Base-by-base conservation (phyloP, 2,888 invertebrate species). In the Macroteleia sp. region DNA sequence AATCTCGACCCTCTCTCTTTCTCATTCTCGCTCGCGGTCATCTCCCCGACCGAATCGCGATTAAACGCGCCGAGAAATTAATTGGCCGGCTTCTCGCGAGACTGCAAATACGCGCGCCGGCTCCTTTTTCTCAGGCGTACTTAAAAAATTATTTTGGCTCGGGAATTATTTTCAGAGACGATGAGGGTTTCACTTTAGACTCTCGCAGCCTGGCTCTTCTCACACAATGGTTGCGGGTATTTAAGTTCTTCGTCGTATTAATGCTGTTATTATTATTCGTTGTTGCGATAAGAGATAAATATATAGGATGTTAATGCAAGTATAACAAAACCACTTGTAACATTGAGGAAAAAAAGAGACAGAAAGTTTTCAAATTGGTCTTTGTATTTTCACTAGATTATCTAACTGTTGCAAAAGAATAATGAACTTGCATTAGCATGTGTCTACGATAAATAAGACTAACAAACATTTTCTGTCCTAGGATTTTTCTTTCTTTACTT, bases 31-130 rank as follows among this genome's bases (percentile, higher is more conserved):
- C 84, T 85, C 77, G 82, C 73, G 80, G 84, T 83, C 81, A 85
- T 85, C 85, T 85, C 76, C 81, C 76, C 83, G 81, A 80, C 48
- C 61, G 85, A 86, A 88, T 88, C 87, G 83, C 87, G 88, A 88
- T 88, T 87, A 87, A 85, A 77, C 77, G 81, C 76, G 81, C 83
- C 81, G 83, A 80, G 88, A 87, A 88, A 88, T 88, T 88, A 88
- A 88, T 88, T 88, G 88, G 82, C 82, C 82, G 74, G 52, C 52
- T 59, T 50, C 64, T 69, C 77, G 75, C 69, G 71, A 67, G 75
- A 71, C 56, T 74, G 70, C 71, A 41, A 62, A 39, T 64, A 67
- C 61, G 50, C 76, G 67, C 76, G n/a, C n/a, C n/a, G 39, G 62
- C 39, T 34, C 39, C 22, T 44, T 67, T 62, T 48, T 22, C 46